Percentiles rank a stretch among this genome's conserved stretches.
Evolutionary conservation across 2,797 vertebrate genomes (phyloP).

Genomic region (Phaenicophaeus curvirostris): DNA sequence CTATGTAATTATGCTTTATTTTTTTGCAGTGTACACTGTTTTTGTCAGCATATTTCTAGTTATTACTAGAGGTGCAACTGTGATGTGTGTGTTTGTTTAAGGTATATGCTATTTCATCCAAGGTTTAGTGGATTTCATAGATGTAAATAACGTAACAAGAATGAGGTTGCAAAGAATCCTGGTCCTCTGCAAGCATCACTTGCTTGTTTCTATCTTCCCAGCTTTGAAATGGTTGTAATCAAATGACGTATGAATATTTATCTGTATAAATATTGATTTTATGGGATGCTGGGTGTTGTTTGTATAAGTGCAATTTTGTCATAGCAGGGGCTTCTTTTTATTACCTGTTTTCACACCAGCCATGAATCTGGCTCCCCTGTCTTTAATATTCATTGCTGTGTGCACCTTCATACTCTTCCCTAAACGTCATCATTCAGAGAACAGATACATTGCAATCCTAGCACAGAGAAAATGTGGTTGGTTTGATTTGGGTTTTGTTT

Average conservation of each 20-base stretch:
- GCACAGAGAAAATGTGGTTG: neutral
- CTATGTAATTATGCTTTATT: neutral
- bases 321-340: neutral
- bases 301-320: neutral
- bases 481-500: neutral
- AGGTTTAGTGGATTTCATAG: neutral
- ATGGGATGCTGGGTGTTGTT: neutral
- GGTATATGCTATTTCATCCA: neutral
- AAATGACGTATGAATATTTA: neutral
- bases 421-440: neutral
- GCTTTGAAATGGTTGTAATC: neutral
- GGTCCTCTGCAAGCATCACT: neutral
- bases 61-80: neutral
- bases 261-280: neutral
- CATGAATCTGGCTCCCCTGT: neutral
- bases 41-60: neutral
- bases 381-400: neutral
- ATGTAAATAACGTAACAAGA: neutral
- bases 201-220: neutral
- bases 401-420: neutral
- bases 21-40: neutral
- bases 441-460: neutral
- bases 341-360: neutral
- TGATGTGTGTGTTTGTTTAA: neutral
- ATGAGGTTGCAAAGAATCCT: neutral